phyloP scores from a whole-genome alignment of 2,888 invertebrate species.

The Tolmerus cingulatus region DNA sequence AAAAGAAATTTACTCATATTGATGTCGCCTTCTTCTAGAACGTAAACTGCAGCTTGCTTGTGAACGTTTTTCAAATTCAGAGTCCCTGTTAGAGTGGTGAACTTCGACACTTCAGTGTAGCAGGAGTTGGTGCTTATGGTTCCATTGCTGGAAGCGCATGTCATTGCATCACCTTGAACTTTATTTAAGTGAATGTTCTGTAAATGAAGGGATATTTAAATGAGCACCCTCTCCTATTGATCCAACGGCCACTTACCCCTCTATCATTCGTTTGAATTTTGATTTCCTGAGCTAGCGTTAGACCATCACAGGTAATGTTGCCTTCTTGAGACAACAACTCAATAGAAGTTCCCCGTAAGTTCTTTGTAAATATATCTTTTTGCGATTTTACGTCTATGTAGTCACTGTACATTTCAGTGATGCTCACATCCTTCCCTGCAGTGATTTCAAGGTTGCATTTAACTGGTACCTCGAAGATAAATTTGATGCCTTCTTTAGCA shows the following conservation, averaged over 20 bases:
- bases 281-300: conserved; percentile 55
- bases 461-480: conserved; percentile 56
- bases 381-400: conserved; percentile 53
- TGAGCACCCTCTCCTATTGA: neutral
- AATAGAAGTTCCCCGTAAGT: conserved; percentile 55
- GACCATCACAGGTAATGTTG: conserved; percentile 56
- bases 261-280: conserved; percentile 53
- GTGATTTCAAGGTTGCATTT: conserved; percentile 56
- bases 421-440: conserved; percentile 51
- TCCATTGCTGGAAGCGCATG: conserved; percentile 56
- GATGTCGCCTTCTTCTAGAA: conserved; percentile 56
- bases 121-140: conserved; percentile 58
- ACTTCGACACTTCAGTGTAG: conserved; percentile 59
- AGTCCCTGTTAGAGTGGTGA: conserved; percentile 57
- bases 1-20: conserved; percentile 56
- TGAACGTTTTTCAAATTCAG: conserved; percentile 60
- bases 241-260: conserved; percentile 52
- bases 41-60: conserved; percentile 55
- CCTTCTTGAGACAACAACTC: conserved; percentile 55
- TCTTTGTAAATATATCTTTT: conserved; percentile 55
- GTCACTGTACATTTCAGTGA: conserved; percentile 56
- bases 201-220: neutral
- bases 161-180: conserved; percentile 57
- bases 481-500: conserved; percentile 39
- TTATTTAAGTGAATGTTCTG: conserved; percentile 58